Base-by-base conservation (phyloP, 2,113 vertebrate genomes). In the Trogon melanurus region DNA sequence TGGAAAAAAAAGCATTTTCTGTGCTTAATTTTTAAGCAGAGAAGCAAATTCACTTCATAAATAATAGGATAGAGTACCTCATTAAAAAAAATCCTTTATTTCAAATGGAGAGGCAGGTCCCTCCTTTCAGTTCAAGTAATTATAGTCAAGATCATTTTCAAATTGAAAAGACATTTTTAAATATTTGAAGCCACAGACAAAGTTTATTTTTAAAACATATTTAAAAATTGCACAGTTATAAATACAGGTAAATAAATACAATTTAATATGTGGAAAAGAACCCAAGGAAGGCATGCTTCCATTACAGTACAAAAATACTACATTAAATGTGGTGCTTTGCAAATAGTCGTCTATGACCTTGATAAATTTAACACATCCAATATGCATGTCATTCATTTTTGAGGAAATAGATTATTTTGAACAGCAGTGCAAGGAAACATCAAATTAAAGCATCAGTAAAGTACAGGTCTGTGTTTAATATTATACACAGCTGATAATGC, bases 171-270 rank as follows among this genome's bases (percentile, higher is more conserved):
- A 97, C 65, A 92, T 88, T 67, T 91, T 79, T 82, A 97, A 97
- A 86, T 93, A 74, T 65, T 96, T 97, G 96, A 97, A 98, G 98
- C 97, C 97, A 97, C 98, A 94, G 95, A 98, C 95, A 97, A 98
- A 98, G 89, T 98, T 98, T 98, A 98, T 98, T 98, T 97, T 97
- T 97, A 98, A 97, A 98, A 98, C 97, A 97, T 97, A 97, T 96
- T 98, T 98, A 97, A 98, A 98, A 98, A 98, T 97, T 4, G 82
- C 97, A 98, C 97, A 96, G 73, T 93, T 97, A 97, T 97, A 97
- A 97, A 97, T 97, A 96, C 97, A 95, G 90, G 90, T 97, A 97
- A 97, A 97, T 97, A 98, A 98, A 98, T 98, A 97, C 96, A 96
- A 91, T 97, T 97, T 97, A 97, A 89, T 97, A 98, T 91, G 96